Base-by-base conservation (phyloP, 1,140 invertebrate species). In the Dufourea novaeangliae region DNA sequence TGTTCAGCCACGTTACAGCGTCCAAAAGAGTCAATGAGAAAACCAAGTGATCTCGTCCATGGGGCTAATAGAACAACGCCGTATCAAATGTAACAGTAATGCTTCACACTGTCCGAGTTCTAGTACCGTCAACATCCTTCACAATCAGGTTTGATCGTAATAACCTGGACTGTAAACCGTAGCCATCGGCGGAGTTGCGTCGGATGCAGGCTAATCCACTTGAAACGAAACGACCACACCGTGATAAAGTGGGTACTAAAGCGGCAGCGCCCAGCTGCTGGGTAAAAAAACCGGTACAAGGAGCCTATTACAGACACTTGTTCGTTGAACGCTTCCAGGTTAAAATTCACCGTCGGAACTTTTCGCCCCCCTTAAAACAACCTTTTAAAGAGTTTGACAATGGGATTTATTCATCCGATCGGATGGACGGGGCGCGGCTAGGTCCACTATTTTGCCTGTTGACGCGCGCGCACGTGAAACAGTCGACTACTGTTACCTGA, bases 131-230 rank as follows among this genome's bases (percentile, higher is more conserved):
- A 73, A 76, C 54, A 72, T 71, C 50, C 46, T 32, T 61, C 77
- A 74, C 75, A 79, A 86, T 82, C 70, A 85, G 70, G 64, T 82
- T 87, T 88, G 88, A 87, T 87, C 82, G 77, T 84, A 88, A 87
- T 87, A 88, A 89, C 70, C 70, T 64, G 64, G 32, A 37, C 63
- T 82, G 82, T 88, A 85, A 88, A 88, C 79, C 82, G 73, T 56
- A 66, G 67, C 83, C 78, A 88, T 83, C 82, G 85, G 82, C 76
- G 73, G 80, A 85, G 73, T 69, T 78, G 84, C 74, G 74, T 79
- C 80, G 76, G 86, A 80, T 83, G 80, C 84, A 81, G 78, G 76
- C 82, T 78, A 85, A 86, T 80, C 78, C 81, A 83, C 83, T 84
- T 50, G 77, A 84, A 84, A 73, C 73, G 78, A 84, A 84, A 84